phyloP scores from a whole-genome alignment of 2,797 vertebrate species.

The Enteromius afrohamiltoni region DNA sequence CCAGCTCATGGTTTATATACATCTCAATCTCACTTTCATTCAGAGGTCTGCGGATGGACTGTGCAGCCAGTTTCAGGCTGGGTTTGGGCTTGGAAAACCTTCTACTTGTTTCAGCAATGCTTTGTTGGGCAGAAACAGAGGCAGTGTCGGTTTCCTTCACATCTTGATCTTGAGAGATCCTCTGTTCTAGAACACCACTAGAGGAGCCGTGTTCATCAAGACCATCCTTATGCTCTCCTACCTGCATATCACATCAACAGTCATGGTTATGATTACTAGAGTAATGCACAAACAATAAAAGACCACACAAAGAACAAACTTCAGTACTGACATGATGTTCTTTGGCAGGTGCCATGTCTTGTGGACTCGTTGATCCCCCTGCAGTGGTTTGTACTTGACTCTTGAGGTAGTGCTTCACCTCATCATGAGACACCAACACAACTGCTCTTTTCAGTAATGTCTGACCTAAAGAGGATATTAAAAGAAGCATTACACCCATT shows the following conservation, averaged over 20 bases:
- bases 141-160: neutral
- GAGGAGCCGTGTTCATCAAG: neutral
- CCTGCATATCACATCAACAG: neutral
- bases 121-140: neutral
- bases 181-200: conserved; percentile 16
- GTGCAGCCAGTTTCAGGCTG: neutral
- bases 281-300: neutral
- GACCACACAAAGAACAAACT: neutral
- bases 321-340: neutral
- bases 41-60: neutral
- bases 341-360: conserved; percentile 30
- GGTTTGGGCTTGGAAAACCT: neutral
- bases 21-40: conserved; percentile 7
- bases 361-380: conserved; percentile 48
- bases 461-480: conserved; percentile 36
- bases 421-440: conserved; percentile 52
- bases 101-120: neutral
- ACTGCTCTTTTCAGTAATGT: conserved; percentile 37
- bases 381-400: conserved; percentile 1
- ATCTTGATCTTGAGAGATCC: conserved; percentile 15
- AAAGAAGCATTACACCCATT: neutral
- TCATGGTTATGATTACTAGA: neutral
- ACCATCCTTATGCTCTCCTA: conserved; percentile 15
- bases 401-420: conserved; percentile 34
- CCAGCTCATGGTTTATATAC: neutral